Conservation (phyloP, 2,113 vertebrate species). For the Malaclemys terrapin region DNA sequence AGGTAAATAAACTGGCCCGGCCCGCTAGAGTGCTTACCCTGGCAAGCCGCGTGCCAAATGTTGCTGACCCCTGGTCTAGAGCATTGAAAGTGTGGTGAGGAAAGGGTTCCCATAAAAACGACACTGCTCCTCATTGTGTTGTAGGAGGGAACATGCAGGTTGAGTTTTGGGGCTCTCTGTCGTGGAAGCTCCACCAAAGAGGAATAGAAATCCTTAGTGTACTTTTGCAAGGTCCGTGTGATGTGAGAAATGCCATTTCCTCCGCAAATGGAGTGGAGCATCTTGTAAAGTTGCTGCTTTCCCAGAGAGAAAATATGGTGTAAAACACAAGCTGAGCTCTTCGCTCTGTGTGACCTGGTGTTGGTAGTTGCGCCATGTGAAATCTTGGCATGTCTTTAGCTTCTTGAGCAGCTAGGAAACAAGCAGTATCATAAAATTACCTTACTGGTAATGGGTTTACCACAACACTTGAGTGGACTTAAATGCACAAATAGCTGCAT, state of each 20-base stretch:
- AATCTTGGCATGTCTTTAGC: background rate
- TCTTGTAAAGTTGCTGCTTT: constrained; percentile 6
- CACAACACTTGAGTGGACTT: background rate
- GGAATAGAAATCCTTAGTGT: background rate
- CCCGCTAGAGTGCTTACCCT: too few species aligned
- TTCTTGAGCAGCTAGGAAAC: background rate
- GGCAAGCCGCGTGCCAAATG: too few species aligned
- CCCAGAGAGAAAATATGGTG: background rate
- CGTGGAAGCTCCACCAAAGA: background rate
- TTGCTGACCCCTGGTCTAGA: too few species aligned
- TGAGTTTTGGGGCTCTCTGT: background rate
- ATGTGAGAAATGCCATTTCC: background rate
- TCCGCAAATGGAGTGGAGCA: background rate
- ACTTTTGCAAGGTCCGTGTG: background rate
- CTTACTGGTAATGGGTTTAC: background rate
- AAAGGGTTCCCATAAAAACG: background rate
- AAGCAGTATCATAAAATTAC: background rate
- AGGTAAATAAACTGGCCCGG: too few species aligned
- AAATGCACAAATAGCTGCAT: background rate
- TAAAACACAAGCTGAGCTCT: background rate
- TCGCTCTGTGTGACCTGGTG: background rate
- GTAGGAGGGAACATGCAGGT: background rate
- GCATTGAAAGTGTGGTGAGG: background rate
- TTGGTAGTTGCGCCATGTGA: background rate
- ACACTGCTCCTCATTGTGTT: background rate